Percentiles rank a stretch among this genome's conserved stretches.
These are phyloP conservation scores for Cyprinus carpio DNA, from an alignment of 2,113 vertebrate genomes.

Conservation along the genomic window DNA sequence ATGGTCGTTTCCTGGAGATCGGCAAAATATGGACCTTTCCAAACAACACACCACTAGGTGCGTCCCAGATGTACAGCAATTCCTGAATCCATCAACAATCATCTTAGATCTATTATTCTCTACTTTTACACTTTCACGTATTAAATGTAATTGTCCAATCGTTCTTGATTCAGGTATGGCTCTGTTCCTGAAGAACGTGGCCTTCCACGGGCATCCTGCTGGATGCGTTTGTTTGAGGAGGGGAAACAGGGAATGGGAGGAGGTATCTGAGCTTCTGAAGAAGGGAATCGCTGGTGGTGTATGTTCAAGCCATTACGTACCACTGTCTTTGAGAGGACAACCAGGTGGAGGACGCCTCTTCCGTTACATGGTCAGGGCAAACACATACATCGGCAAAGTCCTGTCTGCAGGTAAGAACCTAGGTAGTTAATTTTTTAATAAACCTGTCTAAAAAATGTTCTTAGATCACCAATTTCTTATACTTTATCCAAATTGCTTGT, in stretches of 20 bases:
- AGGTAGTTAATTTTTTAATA: background rate
- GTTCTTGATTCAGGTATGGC: slow-evolving; percentile 83
- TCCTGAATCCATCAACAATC: background rate
- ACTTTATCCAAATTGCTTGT: background rate
- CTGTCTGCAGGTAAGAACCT: slow-evolving; percentile 85
- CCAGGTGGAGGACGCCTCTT: slow-evolving; percentile 90
- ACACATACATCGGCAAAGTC: slow-evolving; percentile 97
- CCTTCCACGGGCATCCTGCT: slow-evolving; percentile 94
- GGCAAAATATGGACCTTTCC: slow-evolving; percentile 96
- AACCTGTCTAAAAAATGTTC: background rate
- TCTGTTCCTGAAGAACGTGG: slow-evolving; percentile 92
- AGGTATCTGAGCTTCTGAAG: slow-evolving; percentile 81
- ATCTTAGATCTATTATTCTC: background rate
- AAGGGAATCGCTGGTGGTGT: slow-evolving; percentile 84
- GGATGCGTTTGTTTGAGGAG: slow-evolving; percentile 86
- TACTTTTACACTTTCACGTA: background rate
- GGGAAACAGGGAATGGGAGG: slow-evolving; percentile 79
- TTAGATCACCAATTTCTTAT: background rate
- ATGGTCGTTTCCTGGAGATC: slow-evolving; percentile 95
- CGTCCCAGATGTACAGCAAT: slow-evolving; percentile 55
- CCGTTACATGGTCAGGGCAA: slow-evolving; percentile 97
- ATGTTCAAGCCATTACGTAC: slow-evolving; percentile 85
- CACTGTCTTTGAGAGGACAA: slow-evolving; percentile 83
- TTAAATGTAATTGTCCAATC: background rate
- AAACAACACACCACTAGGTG: slow-evolving; percentile 91